A percentile compares a stretch with the other conserved stretches of the same genome.
These are phyloP conservation scores for Lynx canadensis DNA, from an alignment of 2,113 vertebrate species.

Conservation along the genomic window DNA sequence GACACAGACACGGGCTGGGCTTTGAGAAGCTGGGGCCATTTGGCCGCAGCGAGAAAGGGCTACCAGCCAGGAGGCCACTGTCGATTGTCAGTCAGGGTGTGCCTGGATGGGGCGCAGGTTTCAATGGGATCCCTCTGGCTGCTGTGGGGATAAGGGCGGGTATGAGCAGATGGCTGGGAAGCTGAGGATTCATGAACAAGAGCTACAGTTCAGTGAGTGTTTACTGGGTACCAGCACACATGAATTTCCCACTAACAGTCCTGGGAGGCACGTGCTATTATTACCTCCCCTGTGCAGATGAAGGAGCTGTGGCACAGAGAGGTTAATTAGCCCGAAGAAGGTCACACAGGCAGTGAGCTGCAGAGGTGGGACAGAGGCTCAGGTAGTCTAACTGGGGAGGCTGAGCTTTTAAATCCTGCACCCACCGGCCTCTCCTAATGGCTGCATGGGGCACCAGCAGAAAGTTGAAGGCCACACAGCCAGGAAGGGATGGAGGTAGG, in stretches of 20 bases:
- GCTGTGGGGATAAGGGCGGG: neutral
- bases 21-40: neutral
- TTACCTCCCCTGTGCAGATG: neutral
- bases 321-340: neutral
- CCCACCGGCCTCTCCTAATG: neutral
- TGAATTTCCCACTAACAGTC: neutral
- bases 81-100: accelerated
- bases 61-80: neutral
- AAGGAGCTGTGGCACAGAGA: neutral
- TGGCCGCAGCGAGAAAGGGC: neutral
- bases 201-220: accelerated
- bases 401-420: neutral
- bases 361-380: neutral
- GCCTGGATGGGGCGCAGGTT: neutral
- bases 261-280: neutral
- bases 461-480: neutral
- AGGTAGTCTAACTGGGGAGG: neutral
- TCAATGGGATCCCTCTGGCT: neutral
- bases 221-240: accelerated
- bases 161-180: neutral
- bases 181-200: neutral
- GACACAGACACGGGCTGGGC: accelerated
- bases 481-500: neutral
- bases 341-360: neutral
- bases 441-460: accelerated